Conservation (phyloP, 1,140 invertebrate species). For the Leptinotarsa defecta region DNA sequence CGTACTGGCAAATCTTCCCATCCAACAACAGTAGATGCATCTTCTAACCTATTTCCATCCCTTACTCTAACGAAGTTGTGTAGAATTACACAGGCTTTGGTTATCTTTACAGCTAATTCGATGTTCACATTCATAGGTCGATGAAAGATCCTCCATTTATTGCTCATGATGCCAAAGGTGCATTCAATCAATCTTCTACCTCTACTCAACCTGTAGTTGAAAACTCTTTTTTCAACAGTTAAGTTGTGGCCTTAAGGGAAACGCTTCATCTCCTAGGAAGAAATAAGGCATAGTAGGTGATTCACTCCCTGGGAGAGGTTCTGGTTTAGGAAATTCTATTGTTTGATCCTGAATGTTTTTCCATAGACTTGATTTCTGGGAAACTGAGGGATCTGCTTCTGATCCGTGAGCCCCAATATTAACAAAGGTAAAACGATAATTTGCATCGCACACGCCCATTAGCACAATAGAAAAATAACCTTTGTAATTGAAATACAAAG, state of each 20-base stretch:
- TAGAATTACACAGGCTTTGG: slow-evolving; percentile 48
- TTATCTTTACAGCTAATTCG: slow-evolving; percentile 42
- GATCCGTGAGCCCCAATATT: slow-evolving; percentile 19
- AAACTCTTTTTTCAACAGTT: neutral
- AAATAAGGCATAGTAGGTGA: slow-evolving; percentile 9
- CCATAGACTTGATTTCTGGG: neutral
- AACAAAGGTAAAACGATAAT: slow-evolving; percentile 15
- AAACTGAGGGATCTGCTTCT: neutral
- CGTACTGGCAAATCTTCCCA: slow-evolving; percentile 20
- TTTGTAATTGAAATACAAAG: slow-evolving; percentile 47
- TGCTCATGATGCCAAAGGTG: slow-evolving; percentile 22
- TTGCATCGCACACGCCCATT: slow-evolving; percentile 25
- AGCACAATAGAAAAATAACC: slow-evolving; percentile 25
- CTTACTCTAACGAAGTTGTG: slow-evolving; percentile 50
- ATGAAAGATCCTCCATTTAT: slow-evolving; percentile 45
- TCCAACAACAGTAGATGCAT: slow-evolving; percentile 17
- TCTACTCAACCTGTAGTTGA: neutral
- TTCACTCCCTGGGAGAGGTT: slow-evolving; percentile 21
- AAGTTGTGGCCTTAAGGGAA: slow-evolving; percentile 11
- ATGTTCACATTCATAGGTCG: slow-evolving; percentile 43
- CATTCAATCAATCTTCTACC: slow-evolving; percentile 17
- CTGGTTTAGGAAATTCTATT: slow-evolving; percentile 16
- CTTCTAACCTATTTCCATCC: slow-evolving; percentile 35
- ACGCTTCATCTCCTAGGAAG: slow-evolving; percentile 10
- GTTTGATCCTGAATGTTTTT: neutral